phyloP scores from a whole-genome alignment of 2,113 vertebrate genomes.

The Zosterops hypoxanthus region DNA sequence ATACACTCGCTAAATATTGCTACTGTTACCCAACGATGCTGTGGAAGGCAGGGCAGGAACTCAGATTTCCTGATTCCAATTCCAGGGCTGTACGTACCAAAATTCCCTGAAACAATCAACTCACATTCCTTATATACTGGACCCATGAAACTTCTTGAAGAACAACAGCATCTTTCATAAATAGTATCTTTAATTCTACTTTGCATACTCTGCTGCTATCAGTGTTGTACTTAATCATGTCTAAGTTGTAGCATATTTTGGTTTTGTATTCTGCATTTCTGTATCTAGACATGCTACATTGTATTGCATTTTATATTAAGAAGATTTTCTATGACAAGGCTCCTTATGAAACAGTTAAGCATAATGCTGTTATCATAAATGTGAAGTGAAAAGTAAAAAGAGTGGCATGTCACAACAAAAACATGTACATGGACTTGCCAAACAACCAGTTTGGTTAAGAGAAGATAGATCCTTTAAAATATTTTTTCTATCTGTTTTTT shows the following conservation, averaged over 20 bases:
- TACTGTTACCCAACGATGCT: not conserved
- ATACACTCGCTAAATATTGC: not conserved
- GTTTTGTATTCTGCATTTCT: not conserved
- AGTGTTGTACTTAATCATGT: not conserved
- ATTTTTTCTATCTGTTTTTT: not conserved
- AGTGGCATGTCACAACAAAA: not conserved
- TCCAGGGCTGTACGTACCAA: not conserved
- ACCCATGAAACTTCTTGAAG: not conserved
- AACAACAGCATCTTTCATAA: not conserved
- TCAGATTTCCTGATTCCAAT: not conserved
- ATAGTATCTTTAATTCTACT: not conserved
- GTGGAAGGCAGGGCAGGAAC: not conserved
- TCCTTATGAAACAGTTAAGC: not conserved
- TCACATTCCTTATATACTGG: not conserved
- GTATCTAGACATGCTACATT: not conserved
- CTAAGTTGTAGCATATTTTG: not conserved
- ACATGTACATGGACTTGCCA: not conserved
- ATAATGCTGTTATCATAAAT: not conserved
- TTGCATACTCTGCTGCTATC: not conserved
- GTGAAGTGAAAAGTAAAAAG: not conserved
- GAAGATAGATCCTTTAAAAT: not conserved
- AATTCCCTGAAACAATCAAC: not conserved
- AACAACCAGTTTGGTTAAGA: not conserved
- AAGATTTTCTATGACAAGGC: conserved; percentile 11
- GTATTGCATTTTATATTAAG: not conserved